Conservation (phyloP, 2,797 vertebrate species). For the Pseudomugil gertrudae region DNA sequence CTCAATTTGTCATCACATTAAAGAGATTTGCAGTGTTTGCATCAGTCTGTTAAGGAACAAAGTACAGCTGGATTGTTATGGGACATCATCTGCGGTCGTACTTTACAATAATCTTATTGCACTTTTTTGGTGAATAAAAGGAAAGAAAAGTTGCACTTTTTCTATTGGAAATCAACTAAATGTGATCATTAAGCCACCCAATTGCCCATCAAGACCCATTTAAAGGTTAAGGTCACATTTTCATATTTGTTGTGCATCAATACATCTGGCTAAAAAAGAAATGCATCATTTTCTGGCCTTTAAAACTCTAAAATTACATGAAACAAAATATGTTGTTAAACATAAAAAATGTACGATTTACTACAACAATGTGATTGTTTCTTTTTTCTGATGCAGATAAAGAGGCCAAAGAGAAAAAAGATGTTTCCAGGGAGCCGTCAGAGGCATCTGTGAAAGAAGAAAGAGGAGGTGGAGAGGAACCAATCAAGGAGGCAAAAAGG, state of each 20-base stretch:
- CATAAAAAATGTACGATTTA: not conserved
- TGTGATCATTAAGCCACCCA: no score
- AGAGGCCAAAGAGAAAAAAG: constrained; percentile 63
- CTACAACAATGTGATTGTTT: not conserved
- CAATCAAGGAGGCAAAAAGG: constrained; percentile 56
- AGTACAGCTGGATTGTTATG: not conserved
- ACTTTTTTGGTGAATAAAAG: not conserved
- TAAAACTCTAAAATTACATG: no score
- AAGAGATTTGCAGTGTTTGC: constrained; percentile 36
- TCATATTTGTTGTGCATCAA: no score
- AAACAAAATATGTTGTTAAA: no score
- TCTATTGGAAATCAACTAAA: not conserved
- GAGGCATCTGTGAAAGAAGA: constrained; percentile 52
- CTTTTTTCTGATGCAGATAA: constrained; percentile 53
- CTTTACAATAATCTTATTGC: constrained; percentile 3
- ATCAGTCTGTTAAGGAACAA: constrained; percentile 23
- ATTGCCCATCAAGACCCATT: not conserved
- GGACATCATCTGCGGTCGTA: constrained; percentile 1
- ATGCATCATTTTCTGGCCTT: not conserved
- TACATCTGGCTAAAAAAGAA: no score
- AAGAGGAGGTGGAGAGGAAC: constrained; percentile 31
- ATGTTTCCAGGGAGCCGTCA: constrained; percentile 40
- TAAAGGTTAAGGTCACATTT: not conserved
- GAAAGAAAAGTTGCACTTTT: not conserved
- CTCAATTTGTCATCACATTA: constrained; percentile 57